A percentile compares a stretch with the other conserved stretches of the same genome.
These are phyloP conservation scores for Augochlorella aurata DNA, from an alignment of 2,888 invertebrate genomes.

Conservation along the genomic window DNA sequence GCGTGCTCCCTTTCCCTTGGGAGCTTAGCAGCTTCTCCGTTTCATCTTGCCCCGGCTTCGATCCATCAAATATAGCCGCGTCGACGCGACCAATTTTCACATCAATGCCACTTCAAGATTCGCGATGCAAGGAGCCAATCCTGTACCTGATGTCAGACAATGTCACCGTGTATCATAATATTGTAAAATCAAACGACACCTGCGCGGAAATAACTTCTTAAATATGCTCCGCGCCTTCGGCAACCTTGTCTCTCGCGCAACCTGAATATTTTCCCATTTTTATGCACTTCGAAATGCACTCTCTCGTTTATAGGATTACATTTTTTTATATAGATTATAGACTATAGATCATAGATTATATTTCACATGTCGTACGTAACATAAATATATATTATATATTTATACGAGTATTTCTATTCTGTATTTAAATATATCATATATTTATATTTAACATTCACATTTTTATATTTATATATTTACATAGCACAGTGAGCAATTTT, in stretches of 20 bases:
- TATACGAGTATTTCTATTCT: no score
- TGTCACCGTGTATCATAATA: slow-evolving; percentile 19
- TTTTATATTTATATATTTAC: no score
- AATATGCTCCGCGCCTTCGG: neutral
- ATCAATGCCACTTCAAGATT: slow-evolving; percentile 61
- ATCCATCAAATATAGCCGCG: slow-evolving; percentile 53
- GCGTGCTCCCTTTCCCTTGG: neutral
- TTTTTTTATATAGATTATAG: no score
- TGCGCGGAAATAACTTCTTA: neutral
- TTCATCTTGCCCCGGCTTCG: slow-evolving; percentile 36
- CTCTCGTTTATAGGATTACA: no score
- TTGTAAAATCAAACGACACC: slow-evolving; percentile 9
- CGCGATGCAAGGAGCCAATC: slow-evolving; percentile 52
- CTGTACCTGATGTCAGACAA: slow-evolving; percentile 47
- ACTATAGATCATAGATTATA: no score
- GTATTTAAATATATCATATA: no score
- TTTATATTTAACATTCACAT: no score
- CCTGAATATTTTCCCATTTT: neutral
- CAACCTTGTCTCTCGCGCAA: neutral
- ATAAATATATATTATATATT: no score
- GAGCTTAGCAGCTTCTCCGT: slow-evolving; percentile 21
- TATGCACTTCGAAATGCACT: no score
- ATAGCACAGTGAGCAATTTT: no score
- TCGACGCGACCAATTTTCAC: slow-evolving; percentile 55
- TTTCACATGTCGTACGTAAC: no score